Base-by-base conservation (phyloP, 2,888 invertebrate genomes). In the Aleiodes testaceus region DNA sequence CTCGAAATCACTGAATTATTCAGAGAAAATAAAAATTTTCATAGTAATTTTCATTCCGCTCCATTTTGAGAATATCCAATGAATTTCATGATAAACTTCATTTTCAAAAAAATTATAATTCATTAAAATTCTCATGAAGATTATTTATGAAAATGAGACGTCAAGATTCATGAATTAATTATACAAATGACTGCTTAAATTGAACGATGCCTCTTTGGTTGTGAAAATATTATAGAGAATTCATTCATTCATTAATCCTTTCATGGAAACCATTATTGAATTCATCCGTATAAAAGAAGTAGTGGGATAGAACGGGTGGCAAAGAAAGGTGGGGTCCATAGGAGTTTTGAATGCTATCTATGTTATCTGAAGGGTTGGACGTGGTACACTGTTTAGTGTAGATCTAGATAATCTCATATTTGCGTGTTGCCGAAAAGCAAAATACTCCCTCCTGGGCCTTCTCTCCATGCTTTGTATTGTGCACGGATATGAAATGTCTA, bases 361-460 rank as follows among this genome's bases (percentile, higher is more conserved):
- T 83, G 84, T 87, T 86, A 85, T 86, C 85, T 83, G 80, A 81
- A 72, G 71, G 72, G 70, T 72, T 73, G 71, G 64, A 69, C 74
- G 72, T 72, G 75, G 79, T 70, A 74, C 74, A 81, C 80, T 85
- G 86, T 85, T 87, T 85, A 83, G 85, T 83, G 82, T 84, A 87
- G 85, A 87, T 86, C 81, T 22, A 86, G 87, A 87, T 87, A 84
- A 87, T 86, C 85, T 82, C 75, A 73, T 79, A 81, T 80, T 79
- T 81, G 79, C 78, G 80, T 81, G 81, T 80, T 81, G 82, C 84
- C 85, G 84, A 85, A 85, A 85, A 85, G 85, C 84, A 82, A 82
- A 83, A 81, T 84, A 82, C 79, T 81, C 78, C 78, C 74, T 47
- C 44, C 70, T 59, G 36, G 30, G 45, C 44, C 44, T n/a, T 16